Evolutionary conservation across 2,888 invertebrate species (phyloP), one percentile per base, ranked within the genome.

Genomic region (Lasiommata megera): DNA sequence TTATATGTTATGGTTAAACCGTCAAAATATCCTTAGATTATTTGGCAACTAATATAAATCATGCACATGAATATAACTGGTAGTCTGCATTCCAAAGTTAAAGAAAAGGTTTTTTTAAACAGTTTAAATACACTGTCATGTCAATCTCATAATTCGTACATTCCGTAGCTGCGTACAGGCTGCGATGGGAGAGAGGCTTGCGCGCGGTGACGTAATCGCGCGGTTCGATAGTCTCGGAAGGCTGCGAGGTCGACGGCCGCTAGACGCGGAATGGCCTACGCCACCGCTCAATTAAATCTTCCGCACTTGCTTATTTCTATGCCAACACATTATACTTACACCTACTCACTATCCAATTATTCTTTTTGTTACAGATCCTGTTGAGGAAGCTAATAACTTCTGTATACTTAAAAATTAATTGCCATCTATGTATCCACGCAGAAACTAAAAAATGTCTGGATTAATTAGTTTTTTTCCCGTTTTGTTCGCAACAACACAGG

Each of bases 241-340:
- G 82, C 85, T 77, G 80, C 72, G 82, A 70, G 88, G 86, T 88
- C 85, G 80, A 78, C 74, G 88, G 64, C 83, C 88, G 80, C 87
- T 88, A 88, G 88, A 89, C 81, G 86, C 88, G 84, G 88, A 87
- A 84, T 84, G 74, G 85, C 84, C 85, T 84, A 82, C 84, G 80
- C 84, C 73, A 76, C 80, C 75, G 77, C 83, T 85, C 87, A 87
- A 86, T 87, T 86, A 86, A 83, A 82, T 82, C 82, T 83, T 82
- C 82, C 77, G 77, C 82, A 81, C 80, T 75, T 74, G 77, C 75
- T 76, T 61, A 62, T 66, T 64, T 63, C 56, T 61, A 56, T 58
- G 64, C 50, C 58, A 56, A 41, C 17, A 11, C 36, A 31, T 16
- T 47, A 16, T 31, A 46, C 16, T 46, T 31, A 44, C 47, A 34